Evolutionary conservation across 1,140 invertebrate species (phyloP).

Genomic region (Drosophila parvula): DNA sequence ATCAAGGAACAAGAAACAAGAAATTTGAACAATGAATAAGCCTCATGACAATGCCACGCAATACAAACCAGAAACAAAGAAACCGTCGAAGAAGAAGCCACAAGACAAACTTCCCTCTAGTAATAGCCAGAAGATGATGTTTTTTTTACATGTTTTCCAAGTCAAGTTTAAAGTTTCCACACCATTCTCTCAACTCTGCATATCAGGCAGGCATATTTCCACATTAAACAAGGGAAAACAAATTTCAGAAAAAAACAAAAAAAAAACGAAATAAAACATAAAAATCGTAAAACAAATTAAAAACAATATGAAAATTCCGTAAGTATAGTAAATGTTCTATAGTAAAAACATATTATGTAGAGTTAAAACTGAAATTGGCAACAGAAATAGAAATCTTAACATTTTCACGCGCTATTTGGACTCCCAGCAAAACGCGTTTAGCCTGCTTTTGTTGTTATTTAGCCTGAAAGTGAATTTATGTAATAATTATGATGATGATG

Average conservation of each 20-base stretch:
- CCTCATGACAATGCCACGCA: conserved; percentile 67
- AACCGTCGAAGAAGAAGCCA: conserved; percentile 56
- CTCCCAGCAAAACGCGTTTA: conserved; percentile 24
- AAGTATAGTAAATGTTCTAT: conserved; percentile 66
- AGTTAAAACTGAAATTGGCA: conserved; percentile 42
- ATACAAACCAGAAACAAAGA: conserved; percentile 42
- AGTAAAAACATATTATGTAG: conserved; percentile 26
- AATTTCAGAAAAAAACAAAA: conserved; percentile 30
- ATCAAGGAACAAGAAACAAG: conserved; percentile 41
- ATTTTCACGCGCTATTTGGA: conserved; percentile 34
- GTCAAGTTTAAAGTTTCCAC: conserved; percentile 57
- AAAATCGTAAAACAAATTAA: conserved; percentile 36
- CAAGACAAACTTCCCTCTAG: conserved; percentile 63
- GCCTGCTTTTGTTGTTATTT: conserved; percentile 59
- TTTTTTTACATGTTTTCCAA: conserved; percentile 48
- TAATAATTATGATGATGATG: conserved; percentile 41
- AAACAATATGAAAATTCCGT: conserved; percentile 58
- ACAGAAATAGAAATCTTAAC: conserved; percentile 31
- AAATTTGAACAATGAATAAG: conserved; percentile 64
- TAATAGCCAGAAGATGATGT: conserved; percentile 27
- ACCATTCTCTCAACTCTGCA: conserved; percentile 71
- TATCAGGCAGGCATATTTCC: conserved; percentile 65
- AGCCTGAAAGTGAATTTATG: conserved; percentile 62
- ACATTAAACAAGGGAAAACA: conserved; percentile 24
- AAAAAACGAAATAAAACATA: conserved; percentile 27